These are phyloP conservation scores for Rhinoderma darwinii DNA, from an alignment of 2,113 vertebrate genomes.

Conservation along the genomic window DNA sequence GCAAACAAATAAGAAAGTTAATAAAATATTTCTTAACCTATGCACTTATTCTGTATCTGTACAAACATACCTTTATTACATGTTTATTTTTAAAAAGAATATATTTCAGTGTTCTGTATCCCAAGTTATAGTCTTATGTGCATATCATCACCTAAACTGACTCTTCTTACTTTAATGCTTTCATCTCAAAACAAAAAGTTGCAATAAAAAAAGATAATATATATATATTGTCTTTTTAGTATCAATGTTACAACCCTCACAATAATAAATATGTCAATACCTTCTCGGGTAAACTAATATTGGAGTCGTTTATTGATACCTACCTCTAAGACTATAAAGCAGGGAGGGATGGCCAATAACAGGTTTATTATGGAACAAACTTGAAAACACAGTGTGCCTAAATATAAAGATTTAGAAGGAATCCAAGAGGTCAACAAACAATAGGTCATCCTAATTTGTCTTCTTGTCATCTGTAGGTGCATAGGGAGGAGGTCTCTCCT, in stretches of 20 bases:
- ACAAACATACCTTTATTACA: constrained; percentile 12
- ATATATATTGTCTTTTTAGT: too few relatives aligned
- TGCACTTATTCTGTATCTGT: background rate
- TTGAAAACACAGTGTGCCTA: background rate
- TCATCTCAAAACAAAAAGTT: background rate
- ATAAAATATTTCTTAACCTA: background rate
- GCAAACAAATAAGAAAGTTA: background rate
- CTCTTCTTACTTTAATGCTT: background rate
- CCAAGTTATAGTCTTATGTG: background rate
- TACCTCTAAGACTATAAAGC: too few relatives aligned
- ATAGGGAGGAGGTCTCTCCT: constrained; percentile 85
- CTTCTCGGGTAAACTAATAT: background rate
- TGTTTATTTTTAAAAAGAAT: background rate
- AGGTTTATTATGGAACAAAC: background rate
- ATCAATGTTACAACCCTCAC: background rate
- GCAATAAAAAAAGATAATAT: background rate
- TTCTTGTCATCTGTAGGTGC: constrained; percentile 80
- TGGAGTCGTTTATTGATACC: background rate
- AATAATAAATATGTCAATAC: background rate
- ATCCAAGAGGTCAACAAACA: background rate
- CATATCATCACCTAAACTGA: background rate
- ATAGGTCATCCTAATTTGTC: constrained; percentile 68
- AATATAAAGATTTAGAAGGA: background rate
- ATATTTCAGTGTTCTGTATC: background rate
- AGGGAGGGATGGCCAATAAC: background rate